phyloP scores from a whole-genome alignment of 2,113 vertebrate genomes.

The Bothrops jararaca region DNA sequence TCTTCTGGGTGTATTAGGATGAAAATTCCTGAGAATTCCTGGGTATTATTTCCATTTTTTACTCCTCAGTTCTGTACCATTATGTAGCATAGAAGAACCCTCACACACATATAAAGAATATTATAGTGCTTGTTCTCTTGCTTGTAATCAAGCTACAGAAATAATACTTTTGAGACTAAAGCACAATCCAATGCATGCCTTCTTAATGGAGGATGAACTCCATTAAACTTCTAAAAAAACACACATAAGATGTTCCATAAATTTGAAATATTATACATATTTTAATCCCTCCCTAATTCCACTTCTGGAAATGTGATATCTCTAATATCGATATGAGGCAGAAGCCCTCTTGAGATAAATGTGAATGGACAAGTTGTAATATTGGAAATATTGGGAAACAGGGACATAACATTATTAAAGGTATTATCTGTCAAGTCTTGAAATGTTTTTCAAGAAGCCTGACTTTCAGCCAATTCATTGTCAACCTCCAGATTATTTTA shows the following conservation, averaged over 20 bases:
- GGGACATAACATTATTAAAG: neutral
- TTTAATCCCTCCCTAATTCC: neutral
- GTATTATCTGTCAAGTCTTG: neutral
- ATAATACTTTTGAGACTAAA: neutral
- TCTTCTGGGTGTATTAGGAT: neutral
- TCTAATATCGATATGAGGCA: neutral
- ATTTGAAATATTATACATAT: neutral
- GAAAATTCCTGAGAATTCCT: neutral
- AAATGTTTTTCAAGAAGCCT: neutral
- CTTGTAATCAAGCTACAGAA: neutral
- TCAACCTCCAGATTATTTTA: neutral
- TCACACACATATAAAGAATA: neutral
- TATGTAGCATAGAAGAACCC: neutral
- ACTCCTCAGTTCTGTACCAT: neutral
- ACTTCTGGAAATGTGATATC: neutral
- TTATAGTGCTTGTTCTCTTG: neutral
- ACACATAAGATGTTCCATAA: neutral
- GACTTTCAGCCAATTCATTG: neutral
- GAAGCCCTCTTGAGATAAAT: too few species aligned
- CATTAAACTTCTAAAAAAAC: neutral
- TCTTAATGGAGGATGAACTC: neutral
- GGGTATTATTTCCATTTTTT: neutral
- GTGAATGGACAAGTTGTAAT: too few species aligned
- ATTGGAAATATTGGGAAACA: neutral
- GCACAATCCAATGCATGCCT: neutral